phyloP scores from a whole-genome alignment of 1,140 invertebrate genomes.

The Drosophila neocordata region DNA sequence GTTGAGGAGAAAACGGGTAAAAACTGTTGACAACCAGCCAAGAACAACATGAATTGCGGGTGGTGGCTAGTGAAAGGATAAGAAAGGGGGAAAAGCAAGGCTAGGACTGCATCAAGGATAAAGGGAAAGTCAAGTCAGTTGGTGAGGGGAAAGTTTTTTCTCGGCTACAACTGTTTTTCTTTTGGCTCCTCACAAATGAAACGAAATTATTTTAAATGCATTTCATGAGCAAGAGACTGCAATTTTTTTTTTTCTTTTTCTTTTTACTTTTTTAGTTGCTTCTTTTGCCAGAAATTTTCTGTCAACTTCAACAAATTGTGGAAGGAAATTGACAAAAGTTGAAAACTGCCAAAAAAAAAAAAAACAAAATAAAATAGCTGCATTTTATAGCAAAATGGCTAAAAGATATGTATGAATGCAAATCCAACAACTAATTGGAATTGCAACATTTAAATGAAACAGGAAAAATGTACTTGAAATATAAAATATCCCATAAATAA shows the following conservation, averaged over 20 bases:
- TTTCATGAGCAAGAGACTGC: conserved; percentile 12
- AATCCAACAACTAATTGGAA: conserved; percentile 3
- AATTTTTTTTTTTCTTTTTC: neutral
- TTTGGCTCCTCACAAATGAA: conserved; percentile 27
- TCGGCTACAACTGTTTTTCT: conserved; percentile 42
- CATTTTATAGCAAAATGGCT: neutral
- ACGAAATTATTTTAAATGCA: conserved; percentile 48
- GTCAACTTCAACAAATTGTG: conserved; percentile 31
- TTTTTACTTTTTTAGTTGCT: neutral
- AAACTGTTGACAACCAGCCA: conserved; percentile 45
- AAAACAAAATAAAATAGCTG: conserved; percentile 19
- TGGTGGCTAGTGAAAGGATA: neutral
- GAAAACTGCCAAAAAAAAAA: neutral
- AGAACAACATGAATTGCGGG: conserved; percentile 44
- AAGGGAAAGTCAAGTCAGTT: conserved; percentile 5
- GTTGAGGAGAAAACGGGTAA: conserved; percentile 11
- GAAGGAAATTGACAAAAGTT: conserved; percentile 30
- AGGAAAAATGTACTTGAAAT: neutral
- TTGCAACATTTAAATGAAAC: neutral
- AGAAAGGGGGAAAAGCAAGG: conserved; percentile 23
- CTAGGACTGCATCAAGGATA: neutral
- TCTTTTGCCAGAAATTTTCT: conserved; percentile 9
- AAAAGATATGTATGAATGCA: neutral
- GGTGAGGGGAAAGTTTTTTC: conserved; percentile 14
- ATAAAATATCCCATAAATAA: neutral